Base-by-base conservation (phyloP, 2,113 vertebrate species). In the Tragelaphus buxtoni region DNA sequence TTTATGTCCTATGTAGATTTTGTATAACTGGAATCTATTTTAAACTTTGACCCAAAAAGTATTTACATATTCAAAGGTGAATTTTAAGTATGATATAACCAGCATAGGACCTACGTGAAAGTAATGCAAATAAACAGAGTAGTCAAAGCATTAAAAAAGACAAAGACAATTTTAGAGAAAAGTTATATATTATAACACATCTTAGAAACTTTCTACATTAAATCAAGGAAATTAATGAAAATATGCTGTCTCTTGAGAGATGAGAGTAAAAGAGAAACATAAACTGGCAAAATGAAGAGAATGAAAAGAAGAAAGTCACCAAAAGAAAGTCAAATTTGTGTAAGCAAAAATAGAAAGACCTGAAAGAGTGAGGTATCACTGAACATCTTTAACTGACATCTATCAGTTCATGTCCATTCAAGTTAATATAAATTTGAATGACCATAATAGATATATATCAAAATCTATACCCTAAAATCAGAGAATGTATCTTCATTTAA, bases 361-460 rank as follows among this genome's bases (percentile, higher is more conserved):
- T 28, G 63, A 91, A 84, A 77, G 9, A 83, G 88, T 81, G 10
- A 76, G 83, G 83, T 35, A 87, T 82, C 3, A 77, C 8, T 81
- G 9, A 94, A 11, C 14, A 77, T 91, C 42, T 95, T 89, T 95
- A 89, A 84, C 42, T 95, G 42, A 77, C 16, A 84, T 92, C 30
- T 76, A 39, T 94, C 17, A 95, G 30, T 65, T 90, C 24, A 30
- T 79, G 22, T 74, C 58, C 39, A 69, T 77, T 90, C 45, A 95
- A 92, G 16, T 72, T 95, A 94, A 90, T 56, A 80, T 24, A 95
- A 84, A 94, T 90, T 63, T 90, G 47, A 92, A 61, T 72, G 63
- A 24, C 7, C 65, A 4, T 58, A 42, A 58, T 20, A 92, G 60
- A 87, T 92, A 3, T 24, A 61, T 30, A 88, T 22, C 6, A 85